phyloP scores from a whole-genome alignment of 2,113 vertebrate species.

The Muscicapa adusta region DNA sequence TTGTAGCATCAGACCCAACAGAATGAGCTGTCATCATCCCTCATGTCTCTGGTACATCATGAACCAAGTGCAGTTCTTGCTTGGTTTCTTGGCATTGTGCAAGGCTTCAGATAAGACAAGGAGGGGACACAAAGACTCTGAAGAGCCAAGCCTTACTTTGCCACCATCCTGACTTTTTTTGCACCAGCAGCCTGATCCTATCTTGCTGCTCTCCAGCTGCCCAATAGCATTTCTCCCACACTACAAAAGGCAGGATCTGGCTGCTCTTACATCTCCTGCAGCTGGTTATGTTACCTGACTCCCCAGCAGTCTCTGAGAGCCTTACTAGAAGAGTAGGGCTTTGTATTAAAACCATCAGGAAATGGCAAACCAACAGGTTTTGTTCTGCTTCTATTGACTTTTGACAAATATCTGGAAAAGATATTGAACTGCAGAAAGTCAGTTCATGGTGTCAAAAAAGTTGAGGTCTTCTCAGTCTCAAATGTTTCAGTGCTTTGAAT shows the following conservation, averaged over 20 bases:
- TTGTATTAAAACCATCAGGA: neutral
- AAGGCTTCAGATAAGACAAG: neutral
- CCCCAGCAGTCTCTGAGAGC: neutral
- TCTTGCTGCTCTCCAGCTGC: neutral
- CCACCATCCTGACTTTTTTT: neutral
- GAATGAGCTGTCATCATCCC: neutral
- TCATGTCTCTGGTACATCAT: neutral
- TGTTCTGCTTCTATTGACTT: neutral
- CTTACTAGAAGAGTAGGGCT: neutral
- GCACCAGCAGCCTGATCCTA: neutral
- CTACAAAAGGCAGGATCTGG: neutral
- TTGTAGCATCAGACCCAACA: neutral
- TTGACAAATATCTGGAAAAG: neutral
- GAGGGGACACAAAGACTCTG: neutral
- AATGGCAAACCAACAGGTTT: neutral
- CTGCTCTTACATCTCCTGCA: neutral
- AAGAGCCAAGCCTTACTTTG: neutral
- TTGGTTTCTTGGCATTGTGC: neutral
- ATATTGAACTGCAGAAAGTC: neutral
- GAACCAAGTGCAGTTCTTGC: neutral
- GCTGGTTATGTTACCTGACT: neutral
- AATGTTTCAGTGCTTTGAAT: conserved; percentile 2
- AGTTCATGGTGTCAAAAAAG: neutral
- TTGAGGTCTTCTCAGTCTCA: neutral
- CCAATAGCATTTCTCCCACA: neutral